These are phyloP conservation scores for Chloromyia formosa DNA, from an alignment of 2,888 invertebrate species.

Conservation along the genomic window DNA sequence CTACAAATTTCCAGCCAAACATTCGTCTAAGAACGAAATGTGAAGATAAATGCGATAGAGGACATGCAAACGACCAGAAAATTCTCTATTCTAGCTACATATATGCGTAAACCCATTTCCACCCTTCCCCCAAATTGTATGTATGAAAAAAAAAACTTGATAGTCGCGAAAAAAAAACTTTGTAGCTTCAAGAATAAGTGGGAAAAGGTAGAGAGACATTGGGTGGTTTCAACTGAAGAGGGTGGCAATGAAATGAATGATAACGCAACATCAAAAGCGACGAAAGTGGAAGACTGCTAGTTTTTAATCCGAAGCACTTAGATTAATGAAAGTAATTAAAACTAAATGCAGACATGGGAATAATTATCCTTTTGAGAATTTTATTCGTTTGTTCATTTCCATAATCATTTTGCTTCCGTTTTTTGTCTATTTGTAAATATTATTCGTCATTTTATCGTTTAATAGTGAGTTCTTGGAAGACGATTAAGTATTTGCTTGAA, in stretches of 20 bases:
- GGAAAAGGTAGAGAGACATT: neutral
- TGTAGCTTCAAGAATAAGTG: neutral
- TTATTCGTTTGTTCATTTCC: slow-evolving; percentile 41
- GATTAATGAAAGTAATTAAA: slow-evolving; percentile 53
- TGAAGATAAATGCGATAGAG: no score
- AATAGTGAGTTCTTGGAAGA: no score
- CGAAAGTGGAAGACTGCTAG: slow-evolving; percentile 31
- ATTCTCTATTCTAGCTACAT: slow-evolving; percentile 1
- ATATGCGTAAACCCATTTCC: neutral
- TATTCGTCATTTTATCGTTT: no score
- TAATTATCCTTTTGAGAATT: slow-evolving; percentile 48
- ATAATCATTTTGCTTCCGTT: slow-evolving; percentile 25
- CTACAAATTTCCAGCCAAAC: no score
- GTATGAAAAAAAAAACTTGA: neutral
- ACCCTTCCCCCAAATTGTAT: no score
- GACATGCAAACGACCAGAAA: no score
- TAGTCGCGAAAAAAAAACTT: neutral
- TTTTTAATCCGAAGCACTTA: slow-evolving; percentile 51
- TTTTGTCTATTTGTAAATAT: no score
- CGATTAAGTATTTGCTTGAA: no score
- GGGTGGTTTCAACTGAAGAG: neutral
- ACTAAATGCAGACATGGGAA: slow-evolving; percentile 51
- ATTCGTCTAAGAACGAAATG: no score
- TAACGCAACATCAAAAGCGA: no score
- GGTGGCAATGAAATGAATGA: neutral